Evolutionary conservation across 2,113 vertebrate genomes (phyloP).

Genomic region (Glareola pratincola): DNA sequence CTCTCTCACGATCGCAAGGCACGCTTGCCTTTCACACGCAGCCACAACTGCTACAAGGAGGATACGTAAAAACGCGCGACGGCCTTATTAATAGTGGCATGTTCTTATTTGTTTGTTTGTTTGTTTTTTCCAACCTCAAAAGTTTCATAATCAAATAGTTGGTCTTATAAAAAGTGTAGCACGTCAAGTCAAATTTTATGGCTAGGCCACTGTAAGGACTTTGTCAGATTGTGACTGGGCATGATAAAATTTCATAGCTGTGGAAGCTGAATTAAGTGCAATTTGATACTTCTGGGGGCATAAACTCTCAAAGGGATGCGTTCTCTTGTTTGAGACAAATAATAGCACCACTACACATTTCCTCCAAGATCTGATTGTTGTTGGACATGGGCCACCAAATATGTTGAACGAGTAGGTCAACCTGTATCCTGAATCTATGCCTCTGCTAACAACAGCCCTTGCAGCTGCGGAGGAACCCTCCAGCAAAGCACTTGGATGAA

Average conservation of each 20-base stretch:
- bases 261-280: not conserved
- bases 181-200: slow-evolving; percentile 28
- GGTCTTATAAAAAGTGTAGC: slow-evolving; percentile 16
- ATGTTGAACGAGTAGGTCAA: not conserved
- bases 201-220: slow-evolving; percentile 19
- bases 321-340: not conserved
- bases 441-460: not conserved
- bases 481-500: not conserved
- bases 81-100: not conserved
- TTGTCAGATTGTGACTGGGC: not conserved
- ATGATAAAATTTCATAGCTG: not conserved
- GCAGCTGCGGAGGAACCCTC: not conserved
- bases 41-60: slow-evolving; percentile 32
- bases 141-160: slow-evolving; percentile 38
- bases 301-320: not conserved
- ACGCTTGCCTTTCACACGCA: slow-evolving; percentile 12
- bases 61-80: not conserved
- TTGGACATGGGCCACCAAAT: not conserved
- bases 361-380: not conserved
- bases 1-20: slow-evolving; percentile 58
- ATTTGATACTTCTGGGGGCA: not conserved
- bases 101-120: slow-evolving; percentile 27
- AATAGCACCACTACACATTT: not conserved
- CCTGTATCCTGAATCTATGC: not conserved
- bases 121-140: slow-evolving; percentile 25